A percentile compares a stretch with the other conserved stretches of the same genome.
These are phyloP conservation scores for Cyclargus thomasi DNA, from an alignment of 1,140 invertebrate species.

Conservation along the genomic window DNA sequence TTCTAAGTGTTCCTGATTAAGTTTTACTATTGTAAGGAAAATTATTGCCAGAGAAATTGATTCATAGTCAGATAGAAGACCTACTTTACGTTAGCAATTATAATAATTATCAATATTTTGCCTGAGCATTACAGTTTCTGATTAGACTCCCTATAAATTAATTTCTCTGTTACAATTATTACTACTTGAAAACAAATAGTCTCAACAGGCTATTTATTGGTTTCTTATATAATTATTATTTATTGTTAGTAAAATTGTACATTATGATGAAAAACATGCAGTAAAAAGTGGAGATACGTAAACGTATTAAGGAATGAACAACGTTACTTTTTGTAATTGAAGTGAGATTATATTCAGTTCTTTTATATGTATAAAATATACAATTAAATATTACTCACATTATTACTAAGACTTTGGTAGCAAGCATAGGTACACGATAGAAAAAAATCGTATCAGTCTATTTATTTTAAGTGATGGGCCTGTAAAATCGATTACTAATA, in stretches of 20 bases:
- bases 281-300: neutral
- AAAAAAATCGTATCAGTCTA: conserved; percentile 54
- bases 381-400: conserved; percentile 35
- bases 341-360: conserved; percentile 19
- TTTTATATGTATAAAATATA: conserved; percentile 21
- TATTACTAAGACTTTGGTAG: conserved; percentile 64
- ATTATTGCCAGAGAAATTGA: no score
- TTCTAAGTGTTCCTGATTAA: no score
- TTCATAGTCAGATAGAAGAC: no score
- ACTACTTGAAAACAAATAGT: no score
- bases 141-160: no score
- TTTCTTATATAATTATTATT: no score
- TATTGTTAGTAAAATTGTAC: neutral
- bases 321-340: conserved; percentile 4
- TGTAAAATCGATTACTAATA: conserved; percentile 31
- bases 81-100: no score
- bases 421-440: conserved; percentile 55
- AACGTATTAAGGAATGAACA: conserved; percentile 7
- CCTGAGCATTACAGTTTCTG: no score
- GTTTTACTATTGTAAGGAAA: no score
- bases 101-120: no score
- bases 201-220: no score
- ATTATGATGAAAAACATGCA: neutral
- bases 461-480: conserved; percentile 35
- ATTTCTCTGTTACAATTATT: no score